phyloP scores from a whole-genome alignment of 2,888 invertebrate genomes.

The Cataglyphis albicans region DNA sequence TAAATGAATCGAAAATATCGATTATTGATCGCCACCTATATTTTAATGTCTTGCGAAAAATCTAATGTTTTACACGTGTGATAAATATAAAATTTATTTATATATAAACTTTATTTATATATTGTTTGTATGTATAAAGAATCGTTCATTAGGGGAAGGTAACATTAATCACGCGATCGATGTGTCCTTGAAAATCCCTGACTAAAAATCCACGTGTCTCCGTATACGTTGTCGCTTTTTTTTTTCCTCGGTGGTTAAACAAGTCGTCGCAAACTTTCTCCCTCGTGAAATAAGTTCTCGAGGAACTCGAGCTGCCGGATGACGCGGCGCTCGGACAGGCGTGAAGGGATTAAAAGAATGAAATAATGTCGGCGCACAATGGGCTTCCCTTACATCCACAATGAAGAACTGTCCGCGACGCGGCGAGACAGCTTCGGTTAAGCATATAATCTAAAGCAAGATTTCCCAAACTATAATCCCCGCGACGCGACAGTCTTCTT shows the following conservation, averaged over 20 bases:
- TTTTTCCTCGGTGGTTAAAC: conserved; percentile 41
- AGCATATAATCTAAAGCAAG: conserved; percentile 23
- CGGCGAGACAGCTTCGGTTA: background rate
- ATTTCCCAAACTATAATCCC: conserved; percentile 10
- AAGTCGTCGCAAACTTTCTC: conserved; percentile 58
- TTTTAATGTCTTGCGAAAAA: background rate
- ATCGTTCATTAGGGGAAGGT: background rate
- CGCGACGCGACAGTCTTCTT: background rate
- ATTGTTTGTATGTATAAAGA: background rate
- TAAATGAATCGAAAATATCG: background rate
- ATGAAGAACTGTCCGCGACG: conserved; percentile 44
- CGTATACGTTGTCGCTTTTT: conserved; percentile 10
- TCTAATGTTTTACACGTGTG: background rate
- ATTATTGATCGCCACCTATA: background rate
- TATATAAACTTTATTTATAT: background rate
- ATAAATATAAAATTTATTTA: conserved; percentile 3
- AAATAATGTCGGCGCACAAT: conserved; percentile 65
- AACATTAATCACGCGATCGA: conserved; percentile 30
- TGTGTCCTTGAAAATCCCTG: conserved; percentile 31
- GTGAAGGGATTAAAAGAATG: conserved; percentile 62
- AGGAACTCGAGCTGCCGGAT: conserved; percentile 21
- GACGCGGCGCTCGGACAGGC: conserved; percentile 50
- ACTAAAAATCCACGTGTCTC: conserved; percentile 15
- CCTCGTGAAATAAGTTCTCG: conserved; percentile 45
- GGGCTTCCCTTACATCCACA: conserved; percentile 48